Conservation (phyloP, 1,140 invertebrate genomes). For the Drosophila funebris region DNA sequence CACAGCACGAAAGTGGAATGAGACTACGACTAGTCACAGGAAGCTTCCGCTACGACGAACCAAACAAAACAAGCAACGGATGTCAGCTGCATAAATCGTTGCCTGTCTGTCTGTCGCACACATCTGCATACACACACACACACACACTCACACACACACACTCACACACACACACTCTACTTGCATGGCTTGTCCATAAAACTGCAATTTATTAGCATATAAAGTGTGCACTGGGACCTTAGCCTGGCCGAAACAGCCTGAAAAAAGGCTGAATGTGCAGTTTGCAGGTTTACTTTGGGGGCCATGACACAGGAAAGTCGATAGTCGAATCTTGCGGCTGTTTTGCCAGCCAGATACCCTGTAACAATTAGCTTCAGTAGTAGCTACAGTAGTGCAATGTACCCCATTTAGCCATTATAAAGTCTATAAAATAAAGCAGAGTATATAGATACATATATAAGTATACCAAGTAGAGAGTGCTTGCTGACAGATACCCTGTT, state of each 20-base stretch:
- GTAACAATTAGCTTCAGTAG: too few species aligned
- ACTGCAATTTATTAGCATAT: conserved; percentile 81
- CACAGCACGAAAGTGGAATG: conserved; percentile 7
- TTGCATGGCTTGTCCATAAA: conserved; percentile 72
- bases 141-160: conserved; percentile 18
- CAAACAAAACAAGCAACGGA: conserved; percentile 67
- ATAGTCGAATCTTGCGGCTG: background rate
- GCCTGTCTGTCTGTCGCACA: conserved; percentile 33
- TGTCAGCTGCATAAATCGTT: conserved; percentile 81
- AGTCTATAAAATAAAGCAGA: too few species aligned
- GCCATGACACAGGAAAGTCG: conserved; percentile 18
- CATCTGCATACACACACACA: conserved; percentile 28
- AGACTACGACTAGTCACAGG: conserved; percentile 50
- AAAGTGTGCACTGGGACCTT: conserved; percentile 56
- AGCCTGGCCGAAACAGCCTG: conserved; percentile 27
- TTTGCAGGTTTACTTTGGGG: conserved; percentile 9
- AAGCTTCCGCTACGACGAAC: conserved; percentile 64
- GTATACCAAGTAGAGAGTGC: too few species aligned
- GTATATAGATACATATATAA: too few species aligned
- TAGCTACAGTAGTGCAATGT: too few species aligned
- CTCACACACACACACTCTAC: conserved; percentile 19
- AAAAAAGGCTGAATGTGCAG: conserved; percentile 13
- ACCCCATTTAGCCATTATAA: too few species aligned
- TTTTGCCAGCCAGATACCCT: background rate
- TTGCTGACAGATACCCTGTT: too few species aligned